Percentiles rank a stretch among this genome's conserved stretches.
phyloP scores from a whole-genome alignment of 2,113 vertebrate genomes.

The Megaceryle maxima region DNA sequence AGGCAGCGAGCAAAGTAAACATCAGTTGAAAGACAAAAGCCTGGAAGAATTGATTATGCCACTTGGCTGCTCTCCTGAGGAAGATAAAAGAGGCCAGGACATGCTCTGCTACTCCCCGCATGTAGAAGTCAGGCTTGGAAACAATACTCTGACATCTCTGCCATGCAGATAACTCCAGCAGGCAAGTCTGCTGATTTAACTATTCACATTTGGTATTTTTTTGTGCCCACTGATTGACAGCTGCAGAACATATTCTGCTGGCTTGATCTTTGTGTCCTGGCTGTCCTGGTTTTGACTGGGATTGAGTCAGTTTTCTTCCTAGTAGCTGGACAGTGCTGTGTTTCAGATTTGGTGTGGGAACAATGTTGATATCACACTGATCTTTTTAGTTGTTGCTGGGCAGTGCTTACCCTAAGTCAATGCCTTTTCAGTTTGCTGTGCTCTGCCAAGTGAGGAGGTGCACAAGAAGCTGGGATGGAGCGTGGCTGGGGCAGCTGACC shows the following conservation, averaged over 20 bases:
- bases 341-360: not conserved
- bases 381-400: not conserved
- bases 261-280: conserved; percentile 42
- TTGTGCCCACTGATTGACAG: conserved; percentile 70
- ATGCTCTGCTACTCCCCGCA: conserved; percentile 72
- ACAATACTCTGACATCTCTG: conserved; percentile 74
- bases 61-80: conserved; percentile 73
- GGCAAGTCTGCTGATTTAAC: conserved; percentile 60
- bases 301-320: not conserved
- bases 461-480: not conserved
- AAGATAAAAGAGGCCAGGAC: conserved; percentile 70
- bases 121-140: conserved; percentile 66
- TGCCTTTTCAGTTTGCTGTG: no score
- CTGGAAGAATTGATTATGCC: conserved; percentile 75
- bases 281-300: not conserved
- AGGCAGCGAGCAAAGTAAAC: conserved; percentile 60
- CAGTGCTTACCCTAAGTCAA: not conserved
- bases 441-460: not conserved
- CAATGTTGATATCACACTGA: not conserved
- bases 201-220: conserved; percentile 61
- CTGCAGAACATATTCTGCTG: conserved; percentile 51
- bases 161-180: conserved; percentile 68
- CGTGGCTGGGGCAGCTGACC: not conserved
- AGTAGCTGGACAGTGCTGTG: not conserved
- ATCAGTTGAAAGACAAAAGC: conserved; percentile 72